phyloP scores from a whole-genome alignment of 30 jellyfish, hydroid and myxozoan species.

The Cassiopea andromeda region DNA sequence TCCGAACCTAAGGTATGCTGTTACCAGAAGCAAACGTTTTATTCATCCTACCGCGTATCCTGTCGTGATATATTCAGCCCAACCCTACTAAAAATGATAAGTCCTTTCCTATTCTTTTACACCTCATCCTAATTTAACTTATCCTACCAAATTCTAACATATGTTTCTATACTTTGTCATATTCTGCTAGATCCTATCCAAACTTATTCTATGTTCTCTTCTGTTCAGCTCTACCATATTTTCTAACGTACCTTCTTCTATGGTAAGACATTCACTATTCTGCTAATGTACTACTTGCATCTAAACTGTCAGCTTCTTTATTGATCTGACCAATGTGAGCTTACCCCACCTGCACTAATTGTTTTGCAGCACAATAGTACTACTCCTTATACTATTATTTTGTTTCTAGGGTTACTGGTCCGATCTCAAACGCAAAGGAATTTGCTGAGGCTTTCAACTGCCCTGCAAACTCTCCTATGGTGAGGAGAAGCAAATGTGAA shows the following conservation, averaged over 20 bases:
- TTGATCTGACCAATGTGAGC: no score
- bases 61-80: conserved; percentile 12
- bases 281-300: no score
- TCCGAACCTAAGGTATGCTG: conserved; percentile 39
- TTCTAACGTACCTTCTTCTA: no score
- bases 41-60: not conserved
- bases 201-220: no score
- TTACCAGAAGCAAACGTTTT: not conserved
- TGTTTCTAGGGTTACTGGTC: conserved; percentile 55
- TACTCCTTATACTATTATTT: not conserved
- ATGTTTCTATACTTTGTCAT: no score
- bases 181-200: no score
- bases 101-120: conserved; percentile 6
- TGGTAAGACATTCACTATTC: no score
- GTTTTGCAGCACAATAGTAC: no score
- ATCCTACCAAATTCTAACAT: not conserved
- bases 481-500: conserved; percentile 44
- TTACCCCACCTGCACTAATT: no score
- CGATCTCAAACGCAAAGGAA: conserved; percentile 57
- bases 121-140: not conserved
- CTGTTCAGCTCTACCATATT: no score
- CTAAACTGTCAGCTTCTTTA: no score
- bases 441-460: conserved; percentile 66
- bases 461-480: conserved; percentile 61
- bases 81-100: not conserved